phyloP scores from a whole-genome alignment of 1,140 invertebrate species.

The Drosophila orosa region DNA sequence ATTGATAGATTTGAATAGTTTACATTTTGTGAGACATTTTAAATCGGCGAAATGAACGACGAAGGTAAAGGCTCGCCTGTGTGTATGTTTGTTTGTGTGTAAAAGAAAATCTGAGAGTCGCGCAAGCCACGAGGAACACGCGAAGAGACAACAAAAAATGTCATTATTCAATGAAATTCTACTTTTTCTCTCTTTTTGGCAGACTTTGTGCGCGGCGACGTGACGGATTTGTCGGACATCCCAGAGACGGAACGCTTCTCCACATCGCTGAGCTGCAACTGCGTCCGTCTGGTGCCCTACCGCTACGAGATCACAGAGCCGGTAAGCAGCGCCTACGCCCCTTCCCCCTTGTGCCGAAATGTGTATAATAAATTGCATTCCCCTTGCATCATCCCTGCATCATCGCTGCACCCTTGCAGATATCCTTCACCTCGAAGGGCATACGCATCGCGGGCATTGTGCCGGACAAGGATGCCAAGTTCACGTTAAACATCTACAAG shows the following conservation, averaged over 20 bases:
- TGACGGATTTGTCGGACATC: slow-evolving; percentile 55
- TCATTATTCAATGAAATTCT: neutral
- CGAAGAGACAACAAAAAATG: neutral
- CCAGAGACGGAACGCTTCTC: slow-evolving; percentile 6
- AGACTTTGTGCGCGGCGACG: slow-evolving; percentile 74
- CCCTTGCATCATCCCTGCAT: neutral
- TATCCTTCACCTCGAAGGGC: slow-evolving; percentile 26
- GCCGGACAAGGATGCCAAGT: slow-evolving; percentile 22
- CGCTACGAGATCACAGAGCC: slow-evolving; percentile 27
- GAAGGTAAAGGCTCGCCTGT: slow-evolving; percentile 17
- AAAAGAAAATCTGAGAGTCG: slow-evolving; percentile 4
- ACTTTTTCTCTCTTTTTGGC: neutral
- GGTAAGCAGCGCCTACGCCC: slow-evolving; percentile 9
- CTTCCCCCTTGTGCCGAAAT: neutral
- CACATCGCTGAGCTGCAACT: slow-evolving; percentile 8
- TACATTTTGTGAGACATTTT: neutral
- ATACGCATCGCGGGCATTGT: slow-evolving; percentile 12
- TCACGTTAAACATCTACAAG: slow-evolving; percentile 30
- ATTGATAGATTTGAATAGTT: neutral
- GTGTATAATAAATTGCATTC: slow-evolving; percentile 22
- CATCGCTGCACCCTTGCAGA: neutral
- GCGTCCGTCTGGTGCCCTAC: slow-evolving; percentile 32
- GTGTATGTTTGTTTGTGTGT: no score
- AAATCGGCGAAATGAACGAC: slow-evolving; percentile 16
- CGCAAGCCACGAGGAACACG: slow-evolving; percentile 20